Conservation (phyloP, 2,797 vertebrate genomes). For the Acanthornis magna region DNA sequence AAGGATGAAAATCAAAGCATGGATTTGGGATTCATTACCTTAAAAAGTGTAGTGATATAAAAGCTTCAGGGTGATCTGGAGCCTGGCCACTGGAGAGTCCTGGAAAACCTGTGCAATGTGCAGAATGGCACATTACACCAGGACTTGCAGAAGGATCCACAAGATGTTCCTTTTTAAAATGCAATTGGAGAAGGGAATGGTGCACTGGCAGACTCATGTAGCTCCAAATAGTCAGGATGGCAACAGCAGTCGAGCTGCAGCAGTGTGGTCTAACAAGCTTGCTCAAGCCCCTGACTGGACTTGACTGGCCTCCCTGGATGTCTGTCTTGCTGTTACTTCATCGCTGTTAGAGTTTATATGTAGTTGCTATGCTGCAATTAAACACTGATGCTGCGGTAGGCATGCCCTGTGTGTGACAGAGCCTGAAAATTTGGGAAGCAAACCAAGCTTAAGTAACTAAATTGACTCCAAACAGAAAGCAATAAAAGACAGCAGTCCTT, state of each 20-base stretch:
- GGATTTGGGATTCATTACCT: not conserved
- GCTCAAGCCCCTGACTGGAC: not conserved
- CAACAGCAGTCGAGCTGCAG: not conserved
- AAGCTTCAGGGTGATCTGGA: not conserved
- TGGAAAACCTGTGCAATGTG: not conserved
- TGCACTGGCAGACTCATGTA: not conserved
- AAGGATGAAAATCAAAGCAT: not conserved
- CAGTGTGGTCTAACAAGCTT: not conserved
- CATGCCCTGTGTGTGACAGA: not conserved
- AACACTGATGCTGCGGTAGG: not conserved
- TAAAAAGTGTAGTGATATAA: not conserved
- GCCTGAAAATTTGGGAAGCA: not conserved
- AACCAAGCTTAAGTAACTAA: not conserved
- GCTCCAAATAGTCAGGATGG: not conserved
- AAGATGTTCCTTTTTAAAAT: not conserved
- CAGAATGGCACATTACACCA: not conserved
- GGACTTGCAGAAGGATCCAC: not conserved
- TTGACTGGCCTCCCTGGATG: not conserved
- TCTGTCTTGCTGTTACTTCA: not conserved
- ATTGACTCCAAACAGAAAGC: not conserved
- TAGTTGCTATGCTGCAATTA: not conserved
- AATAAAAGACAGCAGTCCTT: not conserved
- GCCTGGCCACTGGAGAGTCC: not conserved
- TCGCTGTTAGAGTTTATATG: not conserved
- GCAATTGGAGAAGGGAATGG: not conserved